A percentile compares a stretch with the other conserved stretches of the same genome.
Evolutionary conservation across 2,888 invertebrate species (phyloP).

Genomic region (Choristoneura rosaceana): DNA sequence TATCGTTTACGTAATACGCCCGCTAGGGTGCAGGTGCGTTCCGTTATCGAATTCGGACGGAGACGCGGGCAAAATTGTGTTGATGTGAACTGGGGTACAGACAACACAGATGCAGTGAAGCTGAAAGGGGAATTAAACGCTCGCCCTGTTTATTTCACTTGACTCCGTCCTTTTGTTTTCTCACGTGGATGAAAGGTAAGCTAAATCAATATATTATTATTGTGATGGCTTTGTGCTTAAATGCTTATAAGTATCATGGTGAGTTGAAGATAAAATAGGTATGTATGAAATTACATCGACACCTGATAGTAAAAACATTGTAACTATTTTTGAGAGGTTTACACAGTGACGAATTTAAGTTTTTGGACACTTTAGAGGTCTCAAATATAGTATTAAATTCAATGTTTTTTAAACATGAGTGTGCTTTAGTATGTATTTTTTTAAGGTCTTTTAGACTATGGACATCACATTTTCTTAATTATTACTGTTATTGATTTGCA

Average conservation of each 20-base stretch:
- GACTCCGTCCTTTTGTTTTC: constrained; percentile 2
- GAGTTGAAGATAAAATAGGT: too few relatives aligned
- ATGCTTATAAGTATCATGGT: not conserved
- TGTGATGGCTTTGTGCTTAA: not conserved
- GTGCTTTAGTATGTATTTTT: too few relatives aligned
- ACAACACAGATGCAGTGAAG: constrained; percentile 16
- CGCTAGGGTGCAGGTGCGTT: constrained; percentile 35
- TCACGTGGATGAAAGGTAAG: not conserved
- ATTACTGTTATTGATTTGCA: too few relatives aligned
- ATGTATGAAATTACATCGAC: too few relatives aligned
- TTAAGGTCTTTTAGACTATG: too few relatives aligned
- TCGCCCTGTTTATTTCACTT: not conserved
- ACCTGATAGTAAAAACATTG: too few relatives aligned
- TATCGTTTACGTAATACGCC: constrained; percentile 26
- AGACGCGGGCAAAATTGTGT: constrained; percentile 32
- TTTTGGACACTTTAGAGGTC: too few relatives aligned
- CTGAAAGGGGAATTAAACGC: not conserved
- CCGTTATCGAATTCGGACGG: constrained; percentile 37
- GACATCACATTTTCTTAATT: too few relatives aligned
- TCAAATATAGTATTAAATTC: too few relatives aligned
- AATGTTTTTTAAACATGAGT: too few relatives aligned
- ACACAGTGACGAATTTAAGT: too few relatives aligned
- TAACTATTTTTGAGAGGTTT: too few relatives aligned
- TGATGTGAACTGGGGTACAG: constrained; percentile 21
- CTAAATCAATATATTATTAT: not conserved